These are phyloP conservation scores for Empis stercorea DNA, from an alignment of 2,888 invertebrate species.

Conservation along the genomic window DNA sequence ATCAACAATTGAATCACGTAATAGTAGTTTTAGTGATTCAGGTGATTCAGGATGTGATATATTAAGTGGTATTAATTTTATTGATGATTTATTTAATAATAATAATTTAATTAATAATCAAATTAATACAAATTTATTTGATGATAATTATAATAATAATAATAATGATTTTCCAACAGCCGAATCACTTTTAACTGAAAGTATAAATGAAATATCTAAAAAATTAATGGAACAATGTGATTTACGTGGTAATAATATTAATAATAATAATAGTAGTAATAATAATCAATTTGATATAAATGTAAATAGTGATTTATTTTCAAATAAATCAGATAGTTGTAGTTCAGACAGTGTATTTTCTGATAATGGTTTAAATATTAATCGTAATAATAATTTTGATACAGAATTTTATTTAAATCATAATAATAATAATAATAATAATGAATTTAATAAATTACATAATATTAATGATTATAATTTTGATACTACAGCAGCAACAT, in stretches of 20 bases:
- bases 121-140: neutral
- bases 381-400: neutral
- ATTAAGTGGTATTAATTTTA: constrained; percentile 31
- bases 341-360: constrained; percentile 13
- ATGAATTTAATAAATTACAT: constrained; percentile 13
- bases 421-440: too few species aligned
- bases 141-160: constrained; percentile 1
- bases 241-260: constrained; percentile 7
- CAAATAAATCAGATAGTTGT: constrained; percentile 1
- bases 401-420: constrained; percentile 3
- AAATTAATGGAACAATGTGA: constrained; percentile 36
- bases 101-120: neutral
- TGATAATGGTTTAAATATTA: constrained; percentile 2
- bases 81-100: constrained; percentile 28
- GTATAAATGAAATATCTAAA: constrained; percentile 35
- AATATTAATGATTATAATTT: constrained; percentile 20
- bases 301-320: constrained; percentile 7
- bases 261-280: neutral
- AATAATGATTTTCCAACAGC: constrained; percentile 17
- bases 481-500: neutral
- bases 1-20: constrained; percentile 8
- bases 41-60: constrained; percentile 29
- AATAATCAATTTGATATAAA: constrained; percentile 16
- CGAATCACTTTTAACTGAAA: constrained; percentile 31
- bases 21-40: constrained; percentile 25